Percentiles rank a stretch among this genome's conserved stretches.
phyloP scores from a whole-genome alignment of 2,797 vertebrate genomes.

The Clarias platycephalus region DNA sequence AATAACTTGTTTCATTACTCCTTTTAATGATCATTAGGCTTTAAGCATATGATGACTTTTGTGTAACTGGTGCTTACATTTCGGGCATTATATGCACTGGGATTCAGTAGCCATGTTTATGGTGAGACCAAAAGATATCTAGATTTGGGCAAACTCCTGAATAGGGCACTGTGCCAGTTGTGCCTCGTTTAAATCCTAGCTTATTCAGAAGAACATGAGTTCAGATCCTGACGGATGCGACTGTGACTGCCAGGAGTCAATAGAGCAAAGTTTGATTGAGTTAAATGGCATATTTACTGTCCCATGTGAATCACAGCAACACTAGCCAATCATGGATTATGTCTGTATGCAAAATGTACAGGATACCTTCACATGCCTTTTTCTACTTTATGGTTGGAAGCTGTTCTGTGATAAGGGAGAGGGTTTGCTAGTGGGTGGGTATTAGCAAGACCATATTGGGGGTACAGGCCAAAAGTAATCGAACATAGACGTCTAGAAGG shows the following conservation, averaged over 20 bases:
- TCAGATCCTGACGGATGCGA: neutral
- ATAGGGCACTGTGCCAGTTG: neutral
- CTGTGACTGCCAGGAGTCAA: neutral
- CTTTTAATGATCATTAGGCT: neutral
- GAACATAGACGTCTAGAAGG: neutral
- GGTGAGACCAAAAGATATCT: neutral
- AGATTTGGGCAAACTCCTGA: neutral
- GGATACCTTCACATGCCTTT: neutral
- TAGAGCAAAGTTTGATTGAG: neutral
- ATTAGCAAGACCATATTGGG: neutral
- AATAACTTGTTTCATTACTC: neutral
- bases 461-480: neutral
- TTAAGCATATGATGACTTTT: neutral
- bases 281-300: neutral
- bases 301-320: neutral
- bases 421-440: neutral
- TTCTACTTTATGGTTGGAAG: neutral
- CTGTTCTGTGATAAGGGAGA: neutral
- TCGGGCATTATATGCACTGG: neutral
- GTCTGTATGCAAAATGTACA: neutral
- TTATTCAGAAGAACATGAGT: neutral
- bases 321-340: neutral
- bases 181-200: conserved; percentile 7
- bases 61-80: neutral
- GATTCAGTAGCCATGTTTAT: neutral